A percentile compares a stretch with the other conserved stretches of the same genome.
phyloP scores from a whole-genome alignment of 2,113 vertebrate genomes.

The Odobenus rosmarus region DNA sequence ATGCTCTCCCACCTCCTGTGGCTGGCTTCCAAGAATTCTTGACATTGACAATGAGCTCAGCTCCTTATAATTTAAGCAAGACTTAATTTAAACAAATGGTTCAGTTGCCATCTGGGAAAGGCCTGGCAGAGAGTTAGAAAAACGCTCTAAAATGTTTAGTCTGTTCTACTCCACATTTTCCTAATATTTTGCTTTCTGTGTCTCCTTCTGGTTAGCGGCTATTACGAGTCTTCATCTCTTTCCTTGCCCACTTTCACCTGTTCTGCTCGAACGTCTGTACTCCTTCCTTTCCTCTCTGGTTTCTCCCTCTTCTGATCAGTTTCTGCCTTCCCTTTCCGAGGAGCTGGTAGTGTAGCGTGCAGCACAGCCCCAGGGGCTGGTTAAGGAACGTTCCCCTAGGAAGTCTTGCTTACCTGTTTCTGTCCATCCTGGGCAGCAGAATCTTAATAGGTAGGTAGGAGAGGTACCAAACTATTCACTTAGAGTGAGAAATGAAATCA shows the following conservation, averaged over 20 bases:
- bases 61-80: constrained; percentile 71
- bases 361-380: accelerated
- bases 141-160: constrained; percentile 9
- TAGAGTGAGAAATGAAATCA: neutral
- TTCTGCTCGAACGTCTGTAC: neutral
- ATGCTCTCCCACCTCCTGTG: neutral
- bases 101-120: constrained; percentile 55
- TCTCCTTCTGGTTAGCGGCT: constrained; percentile 4
- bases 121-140: constrained; percentile 53
- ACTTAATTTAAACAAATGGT: constrained; percentile 67
- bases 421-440: neutral
- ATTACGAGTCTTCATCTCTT: neutral
- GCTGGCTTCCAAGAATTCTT: constrained; percentile 62
- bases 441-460: neutral
- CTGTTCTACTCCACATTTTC: constrained; percentile 10
- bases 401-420: neutral
- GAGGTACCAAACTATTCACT: neutral
- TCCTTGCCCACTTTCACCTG: constrained; percentile 8
- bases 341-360: accelerated
- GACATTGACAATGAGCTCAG: constrained; percentile 57
- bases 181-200: constrained; percentile 51
- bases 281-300: neutral
- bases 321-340: neutral
- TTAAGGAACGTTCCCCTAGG: neutral
- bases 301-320: no score